Base-by-base conservation (phyloP, 2,888 invertebrate species). In the Scaptomyza caliginosa region DNA sequence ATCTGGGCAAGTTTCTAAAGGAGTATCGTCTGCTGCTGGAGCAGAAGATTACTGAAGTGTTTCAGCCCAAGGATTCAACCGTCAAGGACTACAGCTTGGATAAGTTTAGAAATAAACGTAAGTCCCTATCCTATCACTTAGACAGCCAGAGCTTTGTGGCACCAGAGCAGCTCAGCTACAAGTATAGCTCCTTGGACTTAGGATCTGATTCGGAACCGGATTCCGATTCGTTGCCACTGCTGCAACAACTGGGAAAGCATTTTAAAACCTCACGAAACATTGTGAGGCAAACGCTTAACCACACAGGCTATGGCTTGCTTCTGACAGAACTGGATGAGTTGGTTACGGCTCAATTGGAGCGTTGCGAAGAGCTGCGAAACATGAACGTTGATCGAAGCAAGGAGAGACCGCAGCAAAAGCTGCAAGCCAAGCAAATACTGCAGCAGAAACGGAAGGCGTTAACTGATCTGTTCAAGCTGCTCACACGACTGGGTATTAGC, bases 371-470 rank as follows among this genome's bases (percentile, higher is more conserved):
- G 88, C 92, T 97, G 51, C 83, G 90, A 2, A 86, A 78, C 8
- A 86, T 94, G 2, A 92, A 94, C 0, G 90, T 91, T 0, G 91
- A 92, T 70, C 88, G 91, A 11, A 77, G 81, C 7, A 90, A 90
- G 62, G 90, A 90, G 32, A 94, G 95, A 85, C 93, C 93, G 0
- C 96, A 96, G 83, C 96, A 96, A 89, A 95, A 94, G 67, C 94
- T 96, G 0, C 94, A 95, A 90, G 95, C 95, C 0, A 96, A 96
- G 88, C 94, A 94, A 89, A 95, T 97, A 49, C 92, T 97, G 3
- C 95, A 96, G 83, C 96, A 96, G 85, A 98, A 98, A 90, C 94
- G 96, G 26, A 95, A 96, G 91, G 95, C 96, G 0, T 91, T 99
- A 1, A 94, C 96, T 0, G 97, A 98, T 90, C 92, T 98, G 40